phyloP scores from a whole-genome alignment of 1,140 invertebrate species.

The Ips typographus region DNA sequence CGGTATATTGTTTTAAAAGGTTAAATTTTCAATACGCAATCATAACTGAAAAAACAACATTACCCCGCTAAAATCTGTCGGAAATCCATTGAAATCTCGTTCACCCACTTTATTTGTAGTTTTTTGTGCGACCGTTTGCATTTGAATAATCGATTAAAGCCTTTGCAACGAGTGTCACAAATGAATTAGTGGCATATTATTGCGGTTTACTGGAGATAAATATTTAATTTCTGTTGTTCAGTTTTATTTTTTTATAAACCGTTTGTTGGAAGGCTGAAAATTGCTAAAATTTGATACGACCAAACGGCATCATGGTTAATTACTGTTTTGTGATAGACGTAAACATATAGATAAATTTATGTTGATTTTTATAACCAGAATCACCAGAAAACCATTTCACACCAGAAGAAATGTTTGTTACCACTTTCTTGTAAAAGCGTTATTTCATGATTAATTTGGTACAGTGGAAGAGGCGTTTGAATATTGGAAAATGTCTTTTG shows the following conservation, averaged over 20 bases:
- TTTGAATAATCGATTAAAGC: slow-evolving; percentile 10
- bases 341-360: background rate
- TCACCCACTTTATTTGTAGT: slow-evolving; percentile 2
- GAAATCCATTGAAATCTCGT: background rate
- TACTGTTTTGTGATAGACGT: background rate
- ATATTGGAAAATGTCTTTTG: too few species aligned
- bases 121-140: background rate
- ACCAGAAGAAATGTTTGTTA: too few species aligned
- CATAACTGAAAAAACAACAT: background rate
- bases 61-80: background rate
- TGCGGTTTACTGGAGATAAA: background rate
- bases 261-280: background rate
- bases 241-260: background rate
- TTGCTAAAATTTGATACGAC: background rate
- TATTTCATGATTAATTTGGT: too few species aligned
- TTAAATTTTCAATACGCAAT: background rate
- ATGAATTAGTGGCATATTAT: background rate
- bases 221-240: background rate
- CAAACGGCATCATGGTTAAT: background rate
- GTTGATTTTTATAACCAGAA: too few species aligned
- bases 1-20: too few species aligned
- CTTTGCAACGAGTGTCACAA: background rate
- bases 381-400: too few species aligned
- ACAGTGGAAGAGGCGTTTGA: too few species aligned
- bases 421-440: too few species aligned